Conservation (phyloP, 2,797 vertebrate genomes). For the Coranthus polyacanthus region DNA sequence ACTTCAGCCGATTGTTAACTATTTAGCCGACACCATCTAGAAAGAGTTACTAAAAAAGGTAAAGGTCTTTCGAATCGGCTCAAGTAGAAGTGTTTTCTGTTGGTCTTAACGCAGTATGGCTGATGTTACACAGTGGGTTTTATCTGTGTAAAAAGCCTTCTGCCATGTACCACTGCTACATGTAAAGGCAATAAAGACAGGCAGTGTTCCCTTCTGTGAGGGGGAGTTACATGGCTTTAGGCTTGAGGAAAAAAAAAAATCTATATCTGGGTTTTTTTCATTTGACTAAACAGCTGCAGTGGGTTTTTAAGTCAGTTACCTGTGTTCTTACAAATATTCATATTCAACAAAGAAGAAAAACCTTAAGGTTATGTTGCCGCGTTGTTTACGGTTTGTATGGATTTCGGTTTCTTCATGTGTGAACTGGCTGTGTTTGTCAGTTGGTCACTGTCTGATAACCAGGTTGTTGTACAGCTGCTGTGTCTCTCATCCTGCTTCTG, state of each 20-base stretch:
- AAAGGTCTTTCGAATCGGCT: too few relatives aligned
- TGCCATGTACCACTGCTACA: neutral
- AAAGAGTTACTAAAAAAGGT: too few relatives aligned
- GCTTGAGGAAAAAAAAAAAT: too few relatives aligned
- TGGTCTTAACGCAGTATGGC: too few relatives aligned
- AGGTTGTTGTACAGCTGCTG: slow-evolving; percentile 29
- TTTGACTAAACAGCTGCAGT: too few relatives aligned
- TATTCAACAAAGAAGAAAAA: neutral
- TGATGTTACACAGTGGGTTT: too few relatives aligned
- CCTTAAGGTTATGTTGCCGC: neutral
- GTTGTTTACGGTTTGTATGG: neutral
- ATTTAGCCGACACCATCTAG: too few relatives aligned
- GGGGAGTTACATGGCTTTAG: too few relatives aligned
- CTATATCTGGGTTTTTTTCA: too few relatives aligned
- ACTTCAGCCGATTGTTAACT: too few relatives aligned
- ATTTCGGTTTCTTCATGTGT: neutral
- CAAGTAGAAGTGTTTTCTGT: too few relatives aligned
- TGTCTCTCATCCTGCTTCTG: slow-evolving; percentile 38
- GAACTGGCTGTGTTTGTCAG: slow-evolving; percentile 7
- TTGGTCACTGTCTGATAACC: slow-evolving; percentile 1
- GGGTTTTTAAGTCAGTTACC: neutral
- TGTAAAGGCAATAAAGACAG: neutral
- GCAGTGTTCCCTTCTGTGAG: too few relatives aligned
- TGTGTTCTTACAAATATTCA: slow-evolving; percentile 1
- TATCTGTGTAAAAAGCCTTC: neutral